These are phyloP conservation scores for Calameuta filiformis DNA, from an alignment of 2,888 invertebrate species.

Conservation along the genomic window DNA sequence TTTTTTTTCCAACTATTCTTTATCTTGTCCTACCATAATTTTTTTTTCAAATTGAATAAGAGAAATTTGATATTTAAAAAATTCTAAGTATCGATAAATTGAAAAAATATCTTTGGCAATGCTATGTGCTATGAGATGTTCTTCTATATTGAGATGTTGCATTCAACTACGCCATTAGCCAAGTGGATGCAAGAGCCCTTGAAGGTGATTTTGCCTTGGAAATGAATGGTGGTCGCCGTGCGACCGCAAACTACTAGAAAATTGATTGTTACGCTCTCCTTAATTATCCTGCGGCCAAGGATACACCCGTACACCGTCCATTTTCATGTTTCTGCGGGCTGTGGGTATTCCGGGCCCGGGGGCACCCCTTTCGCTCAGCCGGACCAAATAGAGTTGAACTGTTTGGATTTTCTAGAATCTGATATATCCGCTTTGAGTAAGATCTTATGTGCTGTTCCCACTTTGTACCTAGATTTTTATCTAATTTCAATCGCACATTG, in stretches of 20 bases:
- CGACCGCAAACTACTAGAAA: slow-evolving; percentile 55
- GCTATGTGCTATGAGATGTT: not conserved
- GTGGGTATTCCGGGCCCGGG: not conserved
- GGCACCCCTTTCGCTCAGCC: not conserved
- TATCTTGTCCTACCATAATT: not conserved
- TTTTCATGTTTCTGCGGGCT: not conserved
- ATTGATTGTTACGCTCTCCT: slow-evolving; percentile 51
- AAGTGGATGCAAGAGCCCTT: not conserved
- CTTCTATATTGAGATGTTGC: not conserved
- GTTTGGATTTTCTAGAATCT: not conserved
- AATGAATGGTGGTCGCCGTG: slow-evolving; percentile 42
- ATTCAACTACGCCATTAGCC: not conserved
- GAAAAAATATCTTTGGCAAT: not conserved
- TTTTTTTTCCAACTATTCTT: not conserved
- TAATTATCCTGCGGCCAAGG: slow-evolving; percentile 38
- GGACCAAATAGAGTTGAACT: not conserved
- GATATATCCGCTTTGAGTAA: not conserved
- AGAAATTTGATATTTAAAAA: not conserved
- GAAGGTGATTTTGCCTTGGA: not conserved
- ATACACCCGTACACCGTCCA: not conserved
- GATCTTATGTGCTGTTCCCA: not conserved
- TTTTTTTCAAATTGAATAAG: not conserved
- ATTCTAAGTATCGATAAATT: not conserved
- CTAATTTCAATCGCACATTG: not conserved
- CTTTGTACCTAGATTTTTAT: not conserved